phyloP scores from a whole-genome alignment of 2,113 vertebrate species.

The Phylloscopus trochiloides region DNA sequence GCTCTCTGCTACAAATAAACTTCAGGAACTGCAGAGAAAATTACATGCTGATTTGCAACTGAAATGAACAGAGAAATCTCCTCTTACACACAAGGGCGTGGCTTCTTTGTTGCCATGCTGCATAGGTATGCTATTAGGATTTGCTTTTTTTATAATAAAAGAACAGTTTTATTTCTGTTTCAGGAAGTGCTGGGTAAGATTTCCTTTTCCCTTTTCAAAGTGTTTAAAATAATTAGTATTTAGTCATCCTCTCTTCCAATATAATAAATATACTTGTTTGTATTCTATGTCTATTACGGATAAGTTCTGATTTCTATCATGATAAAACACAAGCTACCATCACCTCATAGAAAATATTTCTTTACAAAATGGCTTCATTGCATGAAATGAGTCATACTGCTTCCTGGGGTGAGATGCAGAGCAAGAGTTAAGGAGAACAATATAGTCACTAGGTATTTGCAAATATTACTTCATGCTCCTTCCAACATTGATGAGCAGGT shows the following conservation, averaged over 20 bases:
- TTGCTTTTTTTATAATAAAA: background rate
- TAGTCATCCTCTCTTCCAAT: background rate
- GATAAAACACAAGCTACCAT: background rate
- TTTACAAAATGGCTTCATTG: background rate
- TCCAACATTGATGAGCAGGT: background rate
- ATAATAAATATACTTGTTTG: background rate
- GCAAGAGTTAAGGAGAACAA: background rate
- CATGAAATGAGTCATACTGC: background rate
- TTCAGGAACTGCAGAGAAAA: background rate
- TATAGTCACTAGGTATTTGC: background rate
- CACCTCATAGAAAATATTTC: background rate
- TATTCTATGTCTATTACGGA: background rate
- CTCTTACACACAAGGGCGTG: background rate
- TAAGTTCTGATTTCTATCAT: background rate
- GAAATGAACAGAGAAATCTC: background rate
- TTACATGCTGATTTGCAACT: background rate
- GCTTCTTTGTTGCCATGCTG: background rate
- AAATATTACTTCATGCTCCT: background rate
- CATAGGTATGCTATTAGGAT: background rate
- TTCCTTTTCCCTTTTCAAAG: background rate
- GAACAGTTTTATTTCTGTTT: background rate
- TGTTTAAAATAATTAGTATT: background rate
- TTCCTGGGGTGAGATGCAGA: background rate
- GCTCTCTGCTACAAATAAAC: background rate
- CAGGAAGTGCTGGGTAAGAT: background rate